Evolutionary conservation across 2,113 vertebrate species (phyloP), one percentile per base, ranked within the genome.

Genomic region (Scolopax mira): DNA sequence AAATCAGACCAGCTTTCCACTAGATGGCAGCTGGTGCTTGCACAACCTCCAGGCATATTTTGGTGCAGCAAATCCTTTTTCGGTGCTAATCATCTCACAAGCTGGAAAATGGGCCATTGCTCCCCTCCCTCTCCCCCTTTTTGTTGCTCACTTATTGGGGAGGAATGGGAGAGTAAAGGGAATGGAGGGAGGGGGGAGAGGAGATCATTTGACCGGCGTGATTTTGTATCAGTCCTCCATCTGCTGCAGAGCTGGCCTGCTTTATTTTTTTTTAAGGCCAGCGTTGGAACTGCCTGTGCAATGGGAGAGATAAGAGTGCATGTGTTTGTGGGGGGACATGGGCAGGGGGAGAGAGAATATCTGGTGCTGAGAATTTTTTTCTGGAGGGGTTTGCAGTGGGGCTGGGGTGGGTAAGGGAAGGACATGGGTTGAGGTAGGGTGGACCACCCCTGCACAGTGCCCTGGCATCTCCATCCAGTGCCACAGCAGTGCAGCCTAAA

Each of bases 11-110:
- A 6, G 70, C 14, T 41, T 67, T 86, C 97, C 98, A 71, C 98
- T 98, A 98, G 98, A 98, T 98, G 98, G 98, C 98, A 98, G 98
- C 91, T 94, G 94, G 97, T 88, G 96, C 96, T 97, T 89, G 94
- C 92, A 84, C 89, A 98, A 97, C 90, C 60, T 83, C 79, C 42
- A 72, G 39, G 94, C 75, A 37, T 52, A 21, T 77, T 89, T 54
- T 51, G 84, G 30, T 55, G 79, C 94, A 71, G 93, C 94, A 72
- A 85, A 90, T 80, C 73, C 83, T 90, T 90, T 73, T 78, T 89
- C 71, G 70, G 89, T 49, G 81, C 85, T 96, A 96, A 93, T 95
- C 90, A 96, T 97, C 84, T 90, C 92, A 94, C 92, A 95, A 95
- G 84, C 96, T 97, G 94, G 89, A 95, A 94, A 96, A 97, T 95